phyloP scores from a whole-genome alignment of 2,888 invertebrate genomes.

The Dioctria rufipes region DNA sequence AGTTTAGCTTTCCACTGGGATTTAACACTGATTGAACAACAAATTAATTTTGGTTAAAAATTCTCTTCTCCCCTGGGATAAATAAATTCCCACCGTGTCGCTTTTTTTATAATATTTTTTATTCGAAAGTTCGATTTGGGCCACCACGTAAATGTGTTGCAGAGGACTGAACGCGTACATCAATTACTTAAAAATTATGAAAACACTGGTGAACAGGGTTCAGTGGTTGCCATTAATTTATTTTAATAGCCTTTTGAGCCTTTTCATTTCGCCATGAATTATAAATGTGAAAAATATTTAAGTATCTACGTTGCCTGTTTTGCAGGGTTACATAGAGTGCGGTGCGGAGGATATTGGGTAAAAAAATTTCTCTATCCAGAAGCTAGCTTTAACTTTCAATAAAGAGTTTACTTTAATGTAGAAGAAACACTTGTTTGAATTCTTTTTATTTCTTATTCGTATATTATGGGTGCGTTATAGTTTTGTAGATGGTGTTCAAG shows the following conservation, averaged over 20 bases:
- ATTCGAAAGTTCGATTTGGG: slow-evolving; percentile 19
- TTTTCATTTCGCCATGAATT: slow-evolving; percentile 17
- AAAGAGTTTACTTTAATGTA: too few relatives aligned
- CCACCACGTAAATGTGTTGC: not conserved
- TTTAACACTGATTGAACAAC: not conserved
- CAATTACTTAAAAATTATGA: slow-evolving; percentile 22
- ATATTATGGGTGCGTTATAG: too few relatives aligned
- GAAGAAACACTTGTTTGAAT: too few relatives aligned
- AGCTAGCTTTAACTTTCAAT: too few relatives aligned
- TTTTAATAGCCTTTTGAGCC: not conserved
- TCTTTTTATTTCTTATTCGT: too few relatives aligned
- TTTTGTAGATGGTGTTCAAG: too few relatives aligned
- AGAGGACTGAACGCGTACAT: not conserved
- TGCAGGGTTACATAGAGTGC: too few relatives aligned
- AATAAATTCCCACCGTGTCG: slow-evolving; percentile 6
- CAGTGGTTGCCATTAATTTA: not conserved
- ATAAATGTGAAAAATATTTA: slow-evolving; percentile 3
- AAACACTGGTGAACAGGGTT: slow-evolving; percentile 7
- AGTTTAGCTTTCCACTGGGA: not conserved
- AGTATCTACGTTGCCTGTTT: too few relatives aligned
- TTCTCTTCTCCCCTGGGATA: not conserved
- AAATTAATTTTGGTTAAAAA: slow-evolving; percentile 11
- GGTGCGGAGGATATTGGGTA: too few relatives aligned
- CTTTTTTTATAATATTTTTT: too few relatives aligned
- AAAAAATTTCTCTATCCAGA: too few relatives aligned